phyloP scores from a whole-genome alignment of 1,140 invertebrate genomes.

The Drosophila kikkawai region DNA sequence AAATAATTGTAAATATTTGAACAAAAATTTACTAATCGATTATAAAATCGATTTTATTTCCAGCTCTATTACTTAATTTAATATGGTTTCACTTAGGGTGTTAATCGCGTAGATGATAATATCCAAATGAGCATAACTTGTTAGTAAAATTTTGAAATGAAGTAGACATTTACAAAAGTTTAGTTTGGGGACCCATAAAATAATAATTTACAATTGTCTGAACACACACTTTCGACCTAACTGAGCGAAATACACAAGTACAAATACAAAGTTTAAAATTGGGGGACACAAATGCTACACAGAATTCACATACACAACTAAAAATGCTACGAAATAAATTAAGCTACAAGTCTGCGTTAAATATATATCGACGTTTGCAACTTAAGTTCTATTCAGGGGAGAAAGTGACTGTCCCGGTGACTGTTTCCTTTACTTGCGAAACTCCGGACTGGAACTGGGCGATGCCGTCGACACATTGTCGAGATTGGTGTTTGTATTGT shows the following conservation, averaged over 20 bases:
- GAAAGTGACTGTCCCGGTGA: slow-evolving; percentile 12
- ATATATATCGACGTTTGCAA: slow-evolving; percentile 22
- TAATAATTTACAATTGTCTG: slow-evolving; percentile 60
- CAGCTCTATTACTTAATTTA: slow-evolving; percentile 26
- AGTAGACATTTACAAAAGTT: slow-evolving; percentile 64
- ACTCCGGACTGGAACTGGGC: slow-evolving; percentile 77
- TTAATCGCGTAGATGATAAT: slow-evolving; percentile 16
- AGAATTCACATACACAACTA: slow-evolving; percentile 38
- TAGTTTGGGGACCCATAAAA: not conserved
- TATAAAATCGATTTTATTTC: too few species aligned
- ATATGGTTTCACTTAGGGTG: slow-evolving; percentile 29
- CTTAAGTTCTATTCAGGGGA: slow-evolving; percentile 32
- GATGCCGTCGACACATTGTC: slow-evolving; percentile 73
- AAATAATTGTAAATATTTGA: too few species aligned
- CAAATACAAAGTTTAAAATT: slow-evolving; percentile 22
- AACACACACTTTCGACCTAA: slow-evolving; percentile 42
- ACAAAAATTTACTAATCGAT: too few species aligned
- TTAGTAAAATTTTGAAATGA: slow-evolving; percentile 32
- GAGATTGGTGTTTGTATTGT: slow-evolving; percentile 75
- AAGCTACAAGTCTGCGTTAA: slow-evolving; percentile 33
- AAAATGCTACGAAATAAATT: slow-evolving; percentile 40
- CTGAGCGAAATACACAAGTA: slow-evolving; percentile 35
- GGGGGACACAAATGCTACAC: slow-evolving; percentile 28
- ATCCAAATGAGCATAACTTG: slow-evolving; percentile 29
- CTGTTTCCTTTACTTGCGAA: slow-evolving; percentile 47